Evolutionary conservation across 2,797 vertebrate species (phyloP).

Genomic region (Tapirus indicus): DNA sequence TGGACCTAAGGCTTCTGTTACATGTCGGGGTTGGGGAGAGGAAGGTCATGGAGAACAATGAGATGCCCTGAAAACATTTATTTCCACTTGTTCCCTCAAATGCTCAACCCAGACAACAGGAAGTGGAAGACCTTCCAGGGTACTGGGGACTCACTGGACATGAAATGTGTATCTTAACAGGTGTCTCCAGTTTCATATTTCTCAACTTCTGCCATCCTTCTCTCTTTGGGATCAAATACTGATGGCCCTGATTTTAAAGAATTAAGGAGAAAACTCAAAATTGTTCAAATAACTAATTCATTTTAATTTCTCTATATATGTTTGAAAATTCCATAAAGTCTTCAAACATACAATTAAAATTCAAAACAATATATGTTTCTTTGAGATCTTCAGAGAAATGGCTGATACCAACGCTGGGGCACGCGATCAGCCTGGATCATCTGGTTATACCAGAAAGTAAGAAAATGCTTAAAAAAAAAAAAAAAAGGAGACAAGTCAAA

Average conservation of each 20-base stretch:
- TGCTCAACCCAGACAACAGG: not conserved
- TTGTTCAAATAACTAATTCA: not conserved
- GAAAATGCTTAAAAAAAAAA: not conserved
- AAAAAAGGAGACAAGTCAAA: not conserved
- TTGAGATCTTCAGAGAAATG: not conserved
- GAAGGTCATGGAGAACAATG: not conserved
- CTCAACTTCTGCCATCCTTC: not conserved
- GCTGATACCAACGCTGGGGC: not conserved
- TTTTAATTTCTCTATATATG: not conserved
- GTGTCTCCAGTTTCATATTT: not conserved
- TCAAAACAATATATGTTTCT: not conserved
- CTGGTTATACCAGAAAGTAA: not conserved
- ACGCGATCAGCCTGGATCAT: not conserved
- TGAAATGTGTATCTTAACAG: not conserved
- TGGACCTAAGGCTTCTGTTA: not conserved
- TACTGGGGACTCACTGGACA: not conserved
- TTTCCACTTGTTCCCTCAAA: not conserved
- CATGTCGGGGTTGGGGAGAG: not conserved
- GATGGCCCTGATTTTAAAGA: not conserved
- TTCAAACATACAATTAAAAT: not conserved
- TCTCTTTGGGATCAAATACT: not conserved
- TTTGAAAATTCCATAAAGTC: not conserved
- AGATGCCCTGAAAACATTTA: not conserved
- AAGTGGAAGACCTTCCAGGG: not conserved
- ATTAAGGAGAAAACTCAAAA: not conserved